Evolutionary conservation across 2,888 invertebrate genomes (phyloP).

Genomic region (Itoplectis maculator): DNA sequence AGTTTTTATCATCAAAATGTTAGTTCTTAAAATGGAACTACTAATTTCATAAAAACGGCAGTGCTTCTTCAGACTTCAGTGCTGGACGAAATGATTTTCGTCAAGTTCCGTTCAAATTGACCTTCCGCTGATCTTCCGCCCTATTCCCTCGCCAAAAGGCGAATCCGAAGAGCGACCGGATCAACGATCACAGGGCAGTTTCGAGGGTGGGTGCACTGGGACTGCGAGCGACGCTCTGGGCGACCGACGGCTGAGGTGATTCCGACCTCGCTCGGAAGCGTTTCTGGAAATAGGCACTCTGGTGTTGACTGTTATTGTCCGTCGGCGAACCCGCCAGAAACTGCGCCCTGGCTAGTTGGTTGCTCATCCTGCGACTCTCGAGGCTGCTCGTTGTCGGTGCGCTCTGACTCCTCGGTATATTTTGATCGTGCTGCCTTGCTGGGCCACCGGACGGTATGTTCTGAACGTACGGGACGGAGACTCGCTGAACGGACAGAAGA

Average conservation of each 20-base stretch:
- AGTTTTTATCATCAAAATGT: no score
- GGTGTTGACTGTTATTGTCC: conserved; percentile 66
- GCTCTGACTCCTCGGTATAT: conserved; percentile 26
- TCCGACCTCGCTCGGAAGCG: conserved; percentile 82
- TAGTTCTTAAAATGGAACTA: no score
- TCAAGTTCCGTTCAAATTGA: neutral
- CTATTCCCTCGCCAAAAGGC: neutral
- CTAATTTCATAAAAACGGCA: neutral
- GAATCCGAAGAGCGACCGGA: neutral
- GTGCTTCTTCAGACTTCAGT: neutral
- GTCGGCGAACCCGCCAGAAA: conserved; percentile 77
- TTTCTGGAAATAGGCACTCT: conserved; percentile 74
- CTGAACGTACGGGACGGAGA: conserved; percentile 35
- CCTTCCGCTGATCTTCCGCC: no score
- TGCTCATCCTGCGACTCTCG: conserved; percentile 77
- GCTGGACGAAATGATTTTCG: neutral
- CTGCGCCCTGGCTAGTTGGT: conserved; percentile 81
- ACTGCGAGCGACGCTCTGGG: conserved; percentile 79
- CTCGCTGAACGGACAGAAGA: conserved; percentile 35
- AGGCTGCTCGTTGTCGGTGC: conserved; percentile 26
- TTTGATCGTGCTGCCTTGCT: conserved; percentile 15
- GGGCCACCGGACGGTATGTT: conserved; percentile 22
- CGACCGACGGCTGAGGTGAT: conserved; percentile 78
- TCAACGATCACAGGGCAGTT: conserved; percentile 79
- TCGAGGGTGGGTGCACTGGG: conserved; percentile 82